Percentiles rank a stretch among this genome's conserved stretches.
Evolutionary conservation across 2,113 vertebrate genomes (phyloP).

Genomic region (Neofelis nebulosa): DNA sequence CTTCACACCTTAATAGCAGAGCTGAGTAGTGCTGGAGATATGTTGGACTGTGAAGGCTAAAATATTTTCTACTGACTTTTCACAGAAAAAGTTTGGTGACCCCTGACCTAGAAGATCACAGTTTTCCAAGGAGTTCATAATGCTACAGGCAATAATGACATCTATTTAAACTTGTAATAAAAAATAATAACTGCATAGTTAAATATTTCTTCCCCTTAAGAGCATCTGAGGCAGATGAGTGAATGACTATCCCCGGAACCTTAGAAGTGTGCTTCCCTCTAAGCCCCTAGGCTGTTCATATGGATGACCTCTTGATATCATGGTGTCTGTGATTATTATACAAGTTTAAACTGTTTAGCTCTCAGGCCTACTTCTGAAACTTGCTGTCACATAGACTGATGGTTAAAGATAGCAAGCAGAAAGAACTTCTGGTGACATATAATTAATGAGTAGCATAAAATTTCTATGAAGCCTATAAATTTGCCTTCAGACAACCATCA

Average conservation of each 20-base stretch:
- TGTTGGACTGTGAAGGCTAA: not conserved
- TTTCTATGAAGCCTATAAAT: not conserved
- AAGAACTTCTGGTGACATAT: not conserved
- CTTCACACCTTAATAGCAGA: not conserved
- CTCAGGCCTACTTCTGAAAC: not conserved
- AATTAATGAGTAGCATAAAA: constrained; percentile 2
- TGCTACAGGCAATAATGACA: not conserved
- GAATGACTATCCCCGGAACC: not conserved
- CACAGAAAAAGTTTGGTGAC: not conserved
- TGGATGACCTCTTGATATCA: not conserved
- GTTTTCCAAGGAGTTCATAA: not conserved
- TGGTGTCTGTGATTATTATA: not conserved
- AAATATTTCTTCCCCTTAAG: not conserved
- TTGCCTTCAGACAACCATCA: not conserved
- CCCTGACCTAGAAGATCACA: not conserved
- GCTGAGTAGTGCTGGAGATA: not conserved
- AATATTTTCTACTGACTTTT: not conserved
- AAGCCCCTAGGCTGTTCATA: not conserved
- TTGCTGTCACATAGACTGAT: not conserved
- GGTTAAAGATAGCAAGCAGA: not conserved
- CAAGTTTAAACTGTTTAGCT: constrained; percentile 5
- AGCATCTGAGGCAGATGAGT: not conserved
- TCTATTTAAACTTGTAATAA: not conserved
- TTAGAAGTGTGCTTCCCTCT: not conserved
- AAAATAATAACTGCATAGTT: not conserved